These are phyloP conservation scores for Gephyroberyx darwinii DNA, from an alignment of 2,797 vertebrate genomes.

Conservation along the genomic window DNA sequence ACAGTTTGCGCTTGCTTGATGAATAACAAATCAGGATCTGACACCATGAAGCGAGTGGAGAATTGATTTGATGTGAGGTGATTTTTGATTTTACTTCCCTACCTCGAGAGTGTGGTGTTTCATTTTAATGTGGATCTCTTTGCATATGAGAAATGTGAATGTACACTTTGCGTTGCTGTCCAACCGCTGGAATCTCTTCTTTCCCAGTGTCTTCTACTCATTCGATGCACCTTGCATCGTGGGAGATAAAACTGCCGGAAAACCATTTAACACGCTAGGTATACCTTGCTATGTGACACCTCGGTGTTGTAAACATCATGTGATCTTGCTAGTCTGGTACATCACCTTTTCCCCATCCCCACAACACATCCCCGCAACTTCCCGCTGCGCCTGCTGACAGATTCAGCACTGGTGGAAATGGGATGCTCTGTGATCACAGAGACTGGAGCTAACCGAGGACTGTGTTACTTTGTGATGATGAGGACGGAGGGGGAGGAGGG, in stretches of 20 bases:
- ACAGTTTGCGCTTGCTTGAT: background rate
- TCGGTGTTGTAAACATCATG: slow-evolving; percentile 24
- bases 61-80: background rate
- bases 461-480: slow-evolving; percentile 11
- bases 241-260: background rate
- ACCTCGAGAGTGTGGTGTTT: too few relatives aligned
- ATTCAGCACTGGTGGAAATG: slow-evolving; percentile 4
- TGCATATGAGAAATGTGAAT: too few relatives aligned
- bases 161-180: too few relatives aligned
- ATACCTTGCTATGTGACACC: background rate
- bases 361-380: slow-evolving; percentile 1
- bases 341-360: slow-evolving; percentile 15
- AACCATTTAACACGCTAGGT: background rate
- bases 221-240: background rate
- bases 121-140: too few relatives aligned
- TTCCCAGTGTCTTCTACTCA: background rate
- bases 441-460: slow-evolving; percentile 7
- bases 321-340: slow-evolving; percentile 32
- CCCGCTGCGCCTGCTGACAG: slow-evolving; percentile 18
- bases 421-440: slow-evolving; percentile 28
- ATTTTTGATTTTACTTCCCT: background rate
- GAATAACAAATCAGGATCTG: background rate
- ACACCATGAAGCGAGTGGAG: background rate
- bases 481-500: background rate
- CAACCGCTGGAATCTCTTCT: too few relatives aligned